Base-by-base conservation (phyloP, 2,888 invertebrate genomes). In the Palloptera scutellata region DNA sequence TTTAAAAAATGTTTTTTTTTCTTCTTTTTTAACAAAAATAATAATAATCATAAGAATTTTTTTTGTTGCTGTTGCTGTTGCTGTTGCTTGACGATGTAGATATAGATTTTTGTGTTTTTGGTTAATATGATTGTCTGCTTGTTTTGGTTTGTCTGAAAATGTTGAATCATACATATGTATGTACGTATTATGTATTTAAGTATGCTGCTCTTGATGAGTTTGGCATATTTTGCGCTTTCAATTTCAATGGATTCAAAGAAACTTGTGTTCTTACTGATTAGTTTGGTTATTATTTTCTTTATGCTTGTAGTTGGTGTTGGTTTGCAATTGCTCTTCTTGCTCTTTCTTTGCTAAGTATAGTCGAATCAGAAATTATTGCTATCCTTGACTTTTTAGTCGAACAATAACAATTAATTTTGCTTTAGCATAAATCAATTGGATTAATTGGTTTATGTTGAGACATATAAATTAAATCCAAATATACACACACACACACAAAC, bases 341-440 rank as follows among this genome's bases (percentile, higher is more conserved):
- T 30, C 30, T 30, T 30, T n/a, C n/a, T n/a, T n/a, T n/a, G n/a
- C n/a, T n/a, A n/a, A n/a, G n/a, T n/a, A n/a, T n/a, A n/a, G n/a
- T n/a, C n/a, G n/a, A n/a, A n/a, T n/a, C 2, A 30, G 51, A 63
- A 48, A 20, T 45, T 43, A 15, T 60, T 58, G 57, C 19, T 64
- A 45, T 59, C 63, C 63, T 67, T 63, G 67, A 63, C 59, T 60
- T 63, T 63, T 63, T 60, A 30, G 30, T 30, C 30, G 6, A 30
- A 30, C 2, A 30, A 30, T 30, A 30, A n/a, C 48, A 48, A 48
- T 48, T 48, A 48, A 48, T n/a, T 48, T 15, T 4, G 48, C 48
- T 30, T 30, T 30, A 30, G 5, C 48, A 15, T 48, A n/a, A 48
- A 48, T 48, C 48, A 48, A 48, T 48, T 6, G 48, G n/a, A 6